phyloP scores from a whole-genome alignment of 2,113 vertebrate species.

The Elachura formosa region DNA sequence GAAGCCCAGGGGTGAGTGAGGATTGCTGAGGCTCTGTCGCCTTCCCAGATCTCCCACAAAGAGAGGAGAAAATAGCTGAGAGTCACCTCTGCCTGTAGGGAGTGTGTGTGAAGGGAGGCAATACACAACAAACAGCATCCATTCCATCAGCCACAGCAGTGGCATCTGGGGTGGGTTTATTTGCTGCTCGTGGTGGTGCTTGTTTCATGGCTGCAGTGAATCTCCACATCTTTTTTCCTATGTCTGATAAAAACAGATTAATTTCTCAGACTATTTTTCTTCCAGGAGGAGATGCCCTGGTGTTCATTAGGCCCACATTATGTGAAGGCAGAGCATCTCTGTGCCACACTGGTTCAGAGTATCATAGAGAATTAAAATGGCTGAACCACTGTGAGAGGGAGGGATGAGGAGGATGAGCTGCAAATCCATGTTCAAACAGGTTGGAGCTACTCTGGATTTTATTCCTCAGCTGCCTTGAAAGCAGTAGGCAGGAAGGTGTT shows the following conservation, averaged over 20 bases:
- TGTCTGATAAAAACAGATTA: neutral
- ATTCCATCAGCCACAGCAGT: neutral
- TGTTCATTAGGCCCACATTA: neutral
- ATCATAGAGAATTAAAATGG: neutral
- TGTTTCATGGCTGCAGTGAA: neutral
- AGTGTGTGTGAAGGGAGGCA: accelerated
- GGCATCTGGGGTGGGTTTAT: neutral
- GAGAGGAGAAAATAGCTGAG: neutral
- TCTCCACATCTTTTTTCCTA: neutral
- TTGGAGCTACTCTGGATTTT: neutral
- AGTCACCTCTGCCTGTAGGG: neutral
- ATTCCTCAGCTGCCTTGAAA: neutral
- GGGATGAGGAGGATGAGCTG: neutral
- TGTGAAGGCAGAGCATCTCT: neutral
- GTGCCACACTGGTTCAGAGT: neutral
- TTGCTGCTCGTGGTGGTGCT: neutral
- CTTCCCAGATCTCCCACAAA: neutral
- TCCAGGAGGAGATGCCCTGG: neutral
- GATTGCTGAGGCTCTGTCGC: accelerated
- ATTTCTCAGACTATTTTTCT: neutral
- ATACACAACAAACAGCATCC: no score
- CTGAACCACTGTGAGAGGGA: neutral
- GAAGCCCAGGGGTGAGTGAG: neutral
- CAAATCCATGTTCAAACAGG: neutral
- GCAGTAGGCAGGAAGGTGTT: neutral